Evolutionary conservation across 1,140 invertebrate genomes (phyloP).

Genomic region (fruit fly (Drosophila melanogaster)): Release_6_plus_ISO1_MT NT_037436.4:21183501-21184000

Average conservation of each 20-base stretch:
- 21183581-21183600: slow-evolving; percentile 34
- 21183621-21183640: slow-evolving; percentile 47
- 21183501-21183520: slow-evolving; percentile 51
- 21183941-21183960: slow-evolving; percentile 44
- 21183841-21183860: slow-evolving; percentile 75
- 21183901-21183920: slow-evolving; percentile 16
- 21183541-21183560: slow-evolving; percentile 78
- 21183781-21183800: slow-evolving; percentile 45
- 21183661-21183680: slow-evolving; percentile 72
- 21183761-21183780: slow-evolving; percentile 64
- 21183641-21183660: slow-evolving; percentile 77
- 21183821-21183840: slow-evolving; percentile 52
- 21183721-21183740: slow-evolving; percentile 45
- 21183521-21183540: slow-evolving; percentile 57
- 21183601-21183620: slow-evolving; percentile 43
- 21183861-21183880: slow-evolving; percentile 32
- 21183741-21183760: slow-evolving; percentile 76
- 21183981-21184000: slow-evolving; percentile 53
- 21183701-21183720: slow-evolving; percentile 41
- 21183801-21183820: slow-evolving; percentile 59
- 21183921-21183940: slow-evolving; percentile 29
- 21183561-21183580: slow-evolving; percentile 67
- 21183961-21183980: slow-evolving; percentile 52
- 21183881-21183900: slow-evolving; percentile 18
- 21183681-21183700: slow-evolving; percentile 62